A percentile compares a stretch with the other conserved stretches of the same genome.
phyloP scores from a whole-genome alignment of 2,797 vertebrate genomes.

The Schizopygopsis pylzovi region DNA sequence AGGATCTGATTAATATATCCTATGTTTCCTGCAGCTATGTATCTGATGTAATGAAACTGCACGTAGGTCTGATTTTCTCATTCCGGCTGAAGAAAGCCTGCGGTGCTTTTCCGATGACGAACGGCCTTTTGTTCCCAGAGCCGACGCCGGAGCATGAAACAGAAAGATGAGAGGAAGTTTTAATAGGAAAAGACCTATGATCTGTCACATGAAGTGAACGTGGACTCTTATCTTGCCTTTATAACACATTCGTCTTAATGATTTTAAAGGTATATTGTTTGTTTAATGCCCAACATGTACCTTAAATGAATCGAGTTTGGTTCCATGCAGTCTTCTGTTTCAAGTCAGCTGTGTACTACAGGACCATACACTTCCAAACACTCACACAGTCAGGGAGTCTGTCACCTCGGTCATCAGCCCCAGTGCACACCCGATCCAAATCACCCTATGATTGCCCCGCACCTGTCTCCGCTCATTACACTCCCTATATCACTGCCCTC shows the following conservation, averaged over 20 bases:
- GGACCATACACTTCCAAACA: background rate
- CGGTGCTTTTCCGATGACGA: background rate
- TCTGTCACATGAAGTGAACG: background rate
- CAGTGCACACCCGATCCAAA: no score
- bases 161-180: background rate
- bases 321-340: background rate
- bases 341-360: background rate
- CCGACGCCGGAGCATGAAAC: background rate
- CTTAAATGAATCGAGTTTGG: background rate
- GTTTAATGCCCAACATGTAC: background rate
- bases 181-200: background rate
- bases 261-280: background rate
- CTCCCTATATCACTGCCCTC: no score
- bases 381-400: background rate
- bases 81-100: constrained; percentile 1
- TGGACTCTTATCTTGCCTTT: background rate
- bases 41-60: constrained; percentile 2
- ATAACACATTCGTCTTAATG: background rate
- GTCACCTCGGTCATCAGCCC: no score
- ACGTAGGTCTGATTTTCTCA: background rate
- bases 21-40: background rate
- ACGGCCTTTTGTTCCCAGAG: background rate
- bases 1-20: background rate
- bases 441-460: no score
- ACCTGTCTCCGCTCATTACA: no score